Conservation (phyloP, 1,140 invertebrate genomes). For the Lordiphosa collinella region DNA sequence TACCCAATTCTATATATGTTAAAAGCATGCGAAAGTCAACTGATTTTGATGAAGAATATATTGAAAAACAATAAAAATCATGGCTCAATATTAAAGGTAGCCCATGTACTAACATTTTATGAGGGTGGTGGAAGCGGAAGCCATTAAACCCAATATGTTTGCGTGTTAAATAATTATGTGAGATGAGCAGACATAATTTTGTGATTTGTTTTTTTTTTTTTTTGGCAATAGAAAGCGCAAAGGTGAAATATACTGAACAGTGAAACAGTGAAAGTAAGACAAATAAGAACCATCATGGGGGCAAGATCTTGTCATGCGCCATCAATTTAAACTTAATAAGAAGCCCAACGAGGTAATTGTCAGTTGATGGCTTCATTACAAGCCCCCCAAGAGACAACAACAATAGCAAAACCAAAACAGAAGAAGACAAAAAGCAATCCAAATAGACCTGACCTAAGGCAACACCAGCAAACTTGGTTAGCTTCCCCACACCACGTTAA, state of each 20-base stretch:
- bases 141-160: not conserved
- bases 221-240: slow-evolving; percentile 27
- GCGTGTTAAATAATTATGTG: slow-evolving; percentile 28
- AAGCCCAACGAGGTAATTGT: slow-evolving; percentile 49
- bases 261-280: slow-evolving; percentile 22
- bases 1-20: no score
- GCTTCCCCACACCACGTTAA: not conserved
- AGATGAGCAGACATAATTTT: slow-evolving; percentile 41
- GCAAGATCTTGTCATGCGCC: slow-evolving; percentile 18
- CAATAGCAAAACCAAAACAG: slow-evolving; percentile 34
- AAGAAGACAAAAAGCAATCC: slow-evolving; percentile 45
- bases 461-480: slow-evolving; percentile 25
- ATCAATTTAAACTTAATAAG: slow-evolving; percentile 58
- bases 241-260: slow-evolving; percentile 22
- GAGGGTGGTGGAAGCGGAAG: not conserved
- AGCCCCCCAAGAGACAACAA: slow-evolving; percentile 25
- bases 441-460: slow-evolving; percentile 66
- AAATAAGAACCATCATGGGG: slow-evolving; percentile 3
- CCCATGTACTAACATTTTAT: not conserved
- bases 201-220: slow-evolving; percentile 22
- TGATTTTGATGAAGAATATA: no score
- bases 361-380: slow-evolving; percentile 71
- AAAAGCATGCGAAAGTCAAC: no score
- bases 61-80: slow-evolving; percentile 20
- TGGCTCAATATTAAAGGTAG: not conserved